These are phyloP conservation scores for Macropis europaea DNA, from an alignment of 2,888 invertebrate genomes.

Conservation along the genomic window DNA sequence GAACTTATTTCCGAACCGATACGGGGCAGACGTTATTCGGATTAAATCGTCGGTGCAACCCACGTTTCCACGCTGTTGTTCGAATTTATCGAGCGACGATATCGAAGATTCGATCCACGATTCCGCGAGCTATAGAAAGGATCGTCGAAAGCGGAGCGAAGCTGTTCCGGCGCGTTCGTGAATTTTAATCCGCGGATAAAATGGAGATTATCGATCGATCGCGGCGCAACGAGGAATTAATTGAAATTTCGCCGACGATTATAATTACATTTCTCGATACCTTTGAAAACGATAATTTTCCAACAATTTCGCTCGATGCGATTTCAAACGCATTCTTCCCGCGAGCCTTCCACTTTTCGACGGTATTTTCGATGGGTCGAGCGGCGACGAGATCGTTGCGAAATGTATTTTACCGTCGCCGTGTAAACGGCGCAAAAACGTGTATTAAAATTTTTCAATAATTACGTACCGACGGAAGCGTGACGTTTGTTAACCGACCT, in stretches of 20 bases:
- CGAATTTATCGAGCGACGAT: background rate
- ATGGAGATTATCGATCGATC: too few species aligned
- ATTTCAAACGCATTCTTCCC: background rate
- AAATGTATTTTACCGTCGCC: background rate
- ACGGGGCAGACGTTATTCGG: slow-evolving; percentile 41
- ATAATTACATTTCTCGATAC: too few species aligned
- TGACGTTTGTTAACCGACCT: slow-evolving; percentile 16
- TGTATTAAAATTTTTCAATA: slow-evolving; percentile 22
- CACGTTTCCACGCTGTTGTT: slow-evolving; percentile 15
- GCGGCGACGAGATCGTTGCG: background rate
- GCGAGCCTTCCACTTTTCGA: background rate
- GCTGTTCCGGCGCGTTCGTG: too few species aligned
- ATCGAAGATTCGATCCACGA: slow-evolving; percentile 4
- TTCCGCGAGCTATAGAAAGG: background rate
- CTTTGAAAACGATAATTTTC: too few species aligned
- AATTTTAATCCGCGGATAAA: too few species aligned
- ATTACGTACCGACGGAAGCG: background rate
- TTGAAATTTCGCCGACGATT: too few species aligned
- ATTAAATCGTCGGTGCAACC: slow-evolving; percentile 46
- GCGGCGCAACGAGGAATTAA: too few species aligned
- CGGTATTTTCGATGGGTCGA: background rate
- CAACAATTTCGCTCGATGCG: background rate
- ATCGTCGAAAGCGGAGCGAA: too few species aligned
- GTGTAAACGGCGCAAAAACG: background rate
- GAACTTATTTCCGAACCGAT: slow-evolving; percentile 51